Conservation (phyloP, 2,888 invertebrate genomes). For the Thymelicus acteon region DNA sequence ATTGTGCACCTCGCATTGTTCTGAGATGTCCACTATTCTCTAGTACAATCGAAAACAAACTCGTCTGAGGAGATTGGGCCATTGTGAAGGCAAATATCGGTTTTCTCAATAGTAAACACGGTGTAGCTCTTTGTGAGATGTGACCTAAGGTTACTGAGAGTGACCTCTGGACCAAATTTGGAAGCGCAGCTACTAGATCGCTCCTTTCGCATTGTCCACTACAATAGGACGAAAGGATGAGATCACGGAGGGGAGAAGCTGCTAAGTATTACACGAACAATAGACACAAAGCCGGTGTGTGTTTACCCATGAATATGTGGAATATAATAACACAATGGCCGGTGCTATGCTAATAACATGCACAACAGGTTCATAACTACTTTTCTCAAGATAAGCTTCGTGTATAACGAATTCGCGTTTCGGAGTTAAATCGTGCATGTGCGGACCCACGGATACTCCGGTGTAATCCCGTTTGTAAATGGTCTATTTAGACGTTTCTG, state of each 20-base stretch:
- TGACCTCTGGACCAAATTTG: constrained; percentile 74
- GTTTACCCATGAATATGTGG: constrained; percentile 84
- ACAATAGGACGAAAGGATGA: constrained; percentile 71
- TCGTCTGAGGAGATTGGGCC: constrained; percentile 44
- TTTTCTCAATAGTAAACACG: constrained; percentile 68
- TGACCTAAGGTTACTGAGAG: constrained; percentile 75
- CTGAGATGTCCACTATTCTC: constrained; percentile 56
- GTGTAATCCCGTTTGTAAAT: constrained; percentile 75
- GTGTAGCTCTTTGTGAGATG: constrained; percentile 63
- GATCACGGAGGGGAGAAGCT: constrained; percentile 78
- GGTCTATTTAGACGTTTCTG: constrained; percentile 78
- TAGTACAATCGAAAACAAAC: constrained; percentile 47
- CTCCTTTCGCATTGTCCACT: constrained; percentile 60
- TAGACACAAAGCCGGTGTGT: constrained; percentile 79
- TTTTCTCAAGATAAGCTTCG: constrained; percentile 79
- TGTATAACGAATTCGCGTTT: constrained; percentile 85
- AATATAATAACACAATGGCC: constrained; percentile 74
- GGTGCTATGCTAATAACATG: constrained; percentile 75
- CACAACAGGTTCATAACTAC: constrained; percentile 78
- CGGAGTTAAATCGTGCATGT: constrained; percentile 81
- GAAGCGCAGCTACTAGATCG: constrained; percentile 54
- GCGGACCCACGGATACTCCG: constrained; percentile 55
- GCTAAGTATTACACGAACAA: constrained; percentile 81
- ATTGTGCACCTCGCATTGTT: constrained; percentile 65
- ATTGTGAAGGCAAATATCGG: constrained; percentile 55